These are phyloP conservation scores for Perdita meconis DNA, from an alignment of 2,888 invertebrate species.

Conservation along the genomic window DNA sequence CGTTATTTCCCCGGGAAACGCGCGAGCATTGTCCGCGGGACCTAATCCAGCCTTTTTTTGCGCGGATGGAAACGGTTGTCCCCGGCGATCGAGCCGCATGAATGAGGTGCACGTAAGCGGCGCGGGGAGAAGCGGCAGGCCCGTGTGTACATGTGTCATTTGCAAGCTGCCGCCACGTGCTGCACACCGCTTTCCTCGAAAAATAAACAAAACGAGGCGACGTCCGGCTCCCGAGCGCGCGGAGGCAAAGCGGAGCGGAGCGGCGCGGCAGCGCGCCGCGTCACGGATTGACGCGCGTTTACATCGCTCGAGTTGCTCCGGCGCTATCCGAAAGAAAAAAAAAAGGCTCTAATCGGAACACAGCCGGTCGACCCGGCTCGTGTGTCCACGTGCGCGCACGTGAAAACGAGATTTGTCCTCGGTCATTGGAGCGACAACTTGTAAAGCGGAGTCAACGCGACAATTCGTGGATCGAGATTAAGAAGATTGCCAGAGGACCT, in stretches of 20 bases:
- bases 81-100: constrained; percentile 40
- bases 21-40: constrained; percentile 8
- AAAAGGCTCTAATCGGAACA: not conserved
- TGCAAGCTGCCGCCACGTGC: constrained; percentile 61
- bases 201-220: constrained; percentile 52
- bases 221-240: constrained; percentile 39
- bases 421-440: constrained; percentile 36
- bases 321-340: constrained; percentile 8
- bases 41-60: constrained; percentile 21
- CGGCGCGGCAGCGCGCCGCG: constrained; percentile 27
- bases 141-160: constrained; percentile 59
- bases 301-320: constrained; percentile 51
- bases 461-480: constrained; percentile 55
- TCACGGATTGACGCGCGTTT: constrained; percentile 67
- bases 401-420: constrained; percentile 47
- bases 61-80: constrained; percentile 23
- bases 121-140: not conserved
- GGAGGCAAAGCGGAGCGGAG: constrained; percentile 14
- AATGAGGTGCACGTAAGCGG: constrained; percentile 44
- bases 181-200: constrained; percentile 51
- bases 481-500: too few species aligned
- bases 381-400: constrained; percentile 50
- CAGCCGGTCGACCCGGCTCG: not conserved
- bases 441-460: constrained; percentile 35
- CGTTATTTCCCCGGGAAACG: constrained; percentile 17